These are phyloP conservation scores for Ophion ellenae DNA, from an alignment of 2,888 invertebrate species.

Conservation along the genomic window DNA sequence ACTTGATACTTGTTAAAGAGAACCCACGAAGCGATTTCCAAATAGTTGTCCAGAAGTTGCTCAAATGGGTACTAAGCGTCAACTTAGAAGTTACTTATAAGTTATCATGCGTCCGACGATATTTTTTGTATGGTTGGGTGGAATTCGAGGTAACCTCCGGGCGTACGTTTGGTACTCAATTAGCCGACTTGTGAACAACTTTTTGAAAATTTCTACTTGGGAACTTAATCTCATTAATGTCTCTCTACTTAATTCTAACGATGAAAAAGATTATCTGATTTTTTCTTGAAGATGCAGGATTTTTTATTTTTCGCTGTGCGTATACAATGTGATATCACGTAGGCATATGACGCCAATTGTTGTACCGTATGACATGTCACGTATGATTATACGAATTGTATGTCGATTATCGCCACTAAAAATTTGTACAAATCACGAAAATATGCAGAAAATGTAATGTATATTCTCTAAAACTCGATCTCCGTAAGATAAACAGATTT, in stretches of 20 bases:
- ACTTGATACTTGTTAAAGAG: not conserved
- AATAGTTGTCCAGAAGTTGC: no score
- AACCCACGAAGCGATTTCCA: no score
- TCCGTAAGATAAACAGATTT: not conserved
- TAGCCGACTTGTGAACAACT: no score
- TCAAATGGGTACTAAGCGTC: no score
- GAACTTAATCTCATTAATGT: not conserved
- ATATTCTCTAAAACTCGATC: not conserved
- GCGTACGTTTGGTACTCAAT: no score
- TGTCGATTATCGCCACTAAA: not conserved
- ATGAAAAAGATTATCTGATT: not conserved
- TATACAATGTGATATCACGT: constrained; percentile 26
- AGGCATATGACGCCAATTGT: not conserved
- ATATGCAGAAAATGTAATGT: not conserved
- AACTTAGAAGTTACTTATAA: no score
- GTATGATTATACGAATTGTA: not conserved
- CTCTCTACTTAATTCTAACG: not conserved
- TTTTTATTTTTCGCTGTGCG: constrained; percentile 20
- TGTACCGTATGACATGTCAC: not conserved
- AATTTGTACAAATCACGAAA: not conserved
- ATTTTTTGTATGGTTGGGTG: no score
- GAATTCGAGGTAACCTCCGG: no score
- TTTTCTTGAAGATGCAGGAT: not conserved
- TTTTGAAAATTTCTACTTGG: no score
- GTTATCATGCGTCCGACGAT: no score